These are phyloP conservation scores for Larimichthys crocea DNA, from an alignment of 2,113 vertebrate species.

Conservation along the genomic window DNA sequence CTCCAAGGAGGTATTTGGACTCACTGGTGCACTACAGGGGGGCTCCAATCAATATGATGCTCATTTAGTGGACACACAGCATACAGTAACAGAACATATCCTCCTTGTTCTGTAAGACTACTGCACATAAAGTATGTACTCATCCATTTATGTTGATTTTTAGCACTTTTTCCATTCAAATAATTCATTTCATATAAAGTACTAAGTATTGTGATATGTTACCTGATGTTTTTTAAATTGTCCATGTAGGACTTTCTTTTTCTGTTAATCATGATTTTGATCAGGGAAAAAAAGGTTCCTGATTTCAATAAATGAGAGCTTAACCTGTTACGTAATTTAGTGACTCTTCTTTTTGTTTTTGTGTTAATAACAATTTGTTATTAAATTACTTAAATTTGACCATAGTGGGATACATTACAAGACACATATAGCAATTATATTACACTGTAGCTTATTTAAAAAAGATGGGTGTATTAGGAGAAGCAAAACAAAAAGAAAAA, in stretches of 20 bases:
- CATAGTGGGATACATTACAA: too few species aligned
- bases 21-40: not conserved
- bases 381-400: too few species aligned
- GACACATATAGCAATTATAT: too few species aligned
- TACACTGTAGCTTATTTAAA: too few species aligned
- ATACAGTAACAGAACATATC: not conserved
- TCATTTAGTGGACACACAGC: not conserved
- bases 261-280: not conserved
- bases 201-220: not conserved
- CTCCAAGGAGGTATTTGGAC: constrained; percentile 17
- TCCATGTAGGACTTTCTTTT: not conserved
- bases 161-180: not conserved
- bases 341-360: too few species aligned
- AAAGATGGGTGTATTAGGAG: not conserved
- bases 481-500: not conserved
- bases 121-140: not conserved
- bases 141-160: not conserved
- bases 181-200: not conserved
- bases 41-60: constrained; percentile 7
- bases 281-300: not conserved
- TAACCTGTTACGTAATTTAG: too few species aligned
- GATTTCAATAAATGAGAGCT: not conserved
- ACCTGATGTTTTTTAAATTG: not conserved
- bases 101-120: not conserved
- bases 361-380: too few species aligned